These are phyloP conservation scores for Corvus cornix DNA, from an alignment of 2,113 vertebrate genomes.

Conservation along the genomic window DNA sequence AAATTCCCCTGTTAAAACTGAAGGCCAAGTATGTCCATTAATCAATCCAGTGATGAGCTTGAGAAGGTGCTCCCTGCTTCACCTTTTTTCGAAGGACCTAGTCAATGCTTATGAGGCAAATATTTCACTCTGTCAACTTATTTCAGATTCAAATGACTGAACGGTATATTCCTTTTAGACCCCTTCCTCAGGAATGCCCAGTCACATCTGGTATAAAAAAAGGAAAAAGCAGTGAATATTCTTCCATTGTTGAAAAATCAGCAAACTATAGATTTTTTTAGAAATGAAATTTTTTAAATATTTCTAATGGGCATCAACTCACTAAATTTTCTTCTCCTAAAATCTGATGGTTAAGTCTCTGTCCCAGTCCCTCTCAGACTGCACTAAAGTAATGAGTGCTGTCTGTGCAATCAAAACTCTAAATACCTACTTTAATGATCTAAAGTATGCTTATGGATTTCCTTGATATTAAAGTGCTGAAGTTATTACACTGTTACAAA, in stretches of 20 bases:
- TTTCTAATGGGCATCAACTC: not conserved
- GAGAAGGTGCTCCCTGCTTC: not conserved
- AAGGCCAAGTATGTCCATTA: not conserved
- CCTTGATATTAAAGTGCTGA: not conserved
- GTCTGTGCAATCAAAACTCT: not conserved
- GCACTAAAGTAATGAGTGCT: not conserved
- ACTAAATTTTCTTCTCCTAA: not conserved
- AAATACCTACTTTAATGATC: not conserved
- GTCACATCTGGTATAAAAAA: not conserved
- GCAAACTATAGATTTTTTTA: not conserved
- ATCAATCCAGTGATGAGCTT: not conserved
- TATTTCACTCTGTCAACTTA: not conserved
- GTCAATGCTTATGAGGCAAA: not conserved
- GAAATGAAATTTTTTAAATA: not conserved
- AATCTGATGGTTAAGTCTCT: not conserved
- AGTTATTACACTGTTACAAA: not conserved
- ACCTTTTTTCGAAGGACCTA: not conserved
- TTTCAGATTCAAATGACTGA: conserved; percentile 10
- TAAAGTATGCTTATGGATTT: not conserved
- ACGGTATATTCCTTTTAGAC: not conserved
- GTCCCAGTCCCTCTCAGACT: not conserved
- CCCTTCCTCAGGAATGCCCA: not conserved
- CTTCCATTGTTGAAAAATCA: not conserved
- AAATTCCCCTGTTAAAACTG: not conserved
- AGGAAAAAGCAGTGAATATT: not conserved